These are phyloP conservation scores for Lordiphosa collinella DNA, from an alignment of 1,140 invertebrate species.

Conservation along the genomic window DNA sequence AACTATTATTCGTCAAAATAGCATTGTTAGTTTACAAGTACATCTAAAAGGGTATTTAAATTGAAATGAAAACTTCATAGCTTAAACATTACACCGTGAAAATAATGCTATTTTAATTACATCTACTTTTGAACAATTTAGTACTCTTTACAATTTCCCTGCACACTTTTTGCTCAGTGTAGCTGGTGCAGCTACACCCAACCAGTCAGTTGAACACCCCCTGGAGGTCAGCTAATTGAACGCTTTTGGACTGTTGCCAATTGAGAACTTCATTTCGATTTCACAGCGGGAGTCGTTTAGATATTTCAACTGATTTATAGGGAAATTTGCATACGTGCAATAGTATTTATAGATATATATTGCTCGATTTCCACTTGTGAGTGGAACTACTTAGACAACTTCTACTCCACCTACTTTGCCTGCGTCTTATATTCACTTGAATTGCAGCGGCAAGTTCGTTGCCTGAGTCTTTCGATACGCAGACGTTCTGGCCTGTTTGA, in stretches of 20 bases:
- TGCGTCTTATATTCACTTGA: background rate
- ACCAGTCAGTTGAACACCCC: slow-evolving; percentile 13
- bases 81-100: no score
- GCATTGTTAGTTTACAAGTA: no score
- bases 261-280: slow-evolving; percentile 69
- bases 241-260: slow-evolving; percentile 38
- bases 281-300: slow-evolving; percentile 48
- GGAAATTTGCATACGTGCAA: slow-evolving; percentile 71
- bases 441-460: slow-evolving; percentile 63
- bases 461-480: slow-evolving; percentile 71
- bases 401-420: background rate
- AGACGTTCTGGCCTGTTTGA: slow-evolving; percentile 76
- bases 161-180: slow-evolving; percentile 15
- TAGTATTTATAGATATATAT: slow-evolving; percentile 22
- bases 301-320: slow-evolving; percentile 65
- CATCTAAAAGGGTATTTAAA: background rate
- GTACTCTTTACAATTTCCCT: no score
- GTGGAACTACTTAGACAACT: background rate
- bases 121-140: no score
- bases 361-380: slow-evolving; percentile 1
- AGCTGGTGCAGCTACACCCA: slow-evolving; percentile 1
- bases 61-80: background rate
- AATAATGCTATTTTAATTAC: no score
- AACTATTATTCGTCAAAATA: no score
- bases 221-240: slow-evolving; percentile 51